Evolutionary conservation across 53 echinoderm and acorn worm genomes (phyloP), one percentile per base, ranked within the genome.

Genomic region (Apostichopus leukothele): DNA sequence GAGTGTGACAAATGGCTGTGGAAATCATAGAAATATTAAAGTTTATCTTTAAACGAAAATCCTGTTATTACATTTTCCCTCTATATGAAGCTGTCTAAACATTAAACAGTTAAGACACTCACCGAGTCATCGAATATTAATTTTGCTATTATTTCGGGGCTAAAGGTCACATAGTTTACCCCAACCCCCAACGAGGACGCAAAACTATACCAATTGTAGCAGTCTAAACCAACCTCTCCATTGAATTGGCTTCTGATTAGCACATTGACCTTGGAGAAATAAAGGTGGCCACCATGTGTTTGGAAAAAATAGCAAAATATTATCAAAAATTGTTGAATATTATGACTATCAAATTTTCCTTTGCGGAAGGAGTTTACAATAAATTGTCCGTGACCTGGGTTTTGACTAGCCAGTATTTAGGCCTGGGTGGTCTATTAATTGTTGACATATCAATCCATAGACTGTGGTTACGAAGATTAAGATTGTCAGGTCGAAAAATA

Each of bases 281-380:
- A 50, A 79, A 79, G 77, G 50, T 77, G 77, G 77, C 50, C 77
- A 16, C 77, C 77, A 77, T 19, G 77, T 77, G 77, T 77, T 63
- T 6, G 77, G 3, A 39, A 39, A 77, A 39, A 77, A 51, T 50
- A 7, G 77, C 77, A 77, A 77, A 63, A 77, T 77, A 27, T 77
- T 77, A 77, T 77, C 9, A 39, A 77, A 27, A 16, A 77, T 77
- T 25, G 22, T 77, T 77, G 77, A 25, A 77, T 26, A 77, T 77
- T 77, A 77, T 77, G 77, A 77, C 77, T 26, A 77, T 77, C 77
- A 77, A 77, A 77, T 77, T 77, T 50, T 50, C 7, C 52, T 77
- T 77, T 12, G 16, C 11, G 77, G 27, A 16, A 39, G 39, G 77
- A 77, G 16, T 16, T 77, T 77, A 25, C 23, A 39, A 6, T 51